Evolutionary conservation across 2,113 vertebrate genomes (phyloP), one percentile per base, ranked within the genome.

Genomic region (Brachyhypopomus gauderio): DNA sequence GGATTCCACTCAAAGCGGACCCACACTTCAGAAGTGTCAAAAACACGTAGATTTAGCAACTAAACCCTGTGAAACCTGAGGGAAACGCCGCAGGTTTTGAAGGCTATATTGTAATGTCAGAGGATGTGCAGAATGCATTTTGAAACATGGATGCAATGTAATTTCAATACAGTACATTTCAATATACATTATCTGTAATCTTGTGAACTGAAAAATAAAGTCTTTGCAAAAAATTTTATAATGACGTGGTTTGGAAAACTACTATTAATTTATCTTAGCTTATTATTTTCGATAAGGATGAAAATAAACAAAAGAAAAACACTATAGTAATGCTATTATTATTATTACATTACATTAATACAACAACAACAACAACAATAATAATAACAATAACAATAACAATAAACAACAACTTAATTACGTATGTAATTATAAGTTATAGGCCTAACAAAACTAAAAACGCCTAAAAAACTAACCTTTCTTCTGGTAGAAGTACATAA

Each of bases 121-220:
- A 30, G 25, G 62, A 22, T 30, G 8, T 67, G 62, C 62, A 27
- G 62, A 19, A 27, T 64, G 62, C 62, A 64, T 34, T n/a, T 70
- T 1, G 7, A 70, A 70, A 70, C 22, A 38, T 20, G 7, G 41
- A 70, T 41, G 19, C 9, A 38, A 12, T 52, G 45, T 52, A 52
- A 52, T 75, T 30, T 73, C 23, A 4, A 34, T 73, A n/a, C 55
- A 9, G 14, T 38, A 20, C 17, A 27, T 79, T 48, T 72, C 1
- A n/a, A 59, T 63, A 72, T 22, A 22, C 78, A 75, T 83, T 62
- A 78, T 56, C 27, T 84, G 78, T 77, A 80, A 55, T 23, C 59
- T 27, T 84, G 34, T 72, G 58, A 66, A 8, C 7, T 58, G 72
- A 75, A 75, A 62, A 80, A 84, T 84, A 84, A 84, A 84, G n/a